Evolutionary conservation across 2,888 invertebrate genomes (phyloP), one percentile per base, ranked within the genome.

Genomic region (Aphidoletes aphidimyza): DNA sequence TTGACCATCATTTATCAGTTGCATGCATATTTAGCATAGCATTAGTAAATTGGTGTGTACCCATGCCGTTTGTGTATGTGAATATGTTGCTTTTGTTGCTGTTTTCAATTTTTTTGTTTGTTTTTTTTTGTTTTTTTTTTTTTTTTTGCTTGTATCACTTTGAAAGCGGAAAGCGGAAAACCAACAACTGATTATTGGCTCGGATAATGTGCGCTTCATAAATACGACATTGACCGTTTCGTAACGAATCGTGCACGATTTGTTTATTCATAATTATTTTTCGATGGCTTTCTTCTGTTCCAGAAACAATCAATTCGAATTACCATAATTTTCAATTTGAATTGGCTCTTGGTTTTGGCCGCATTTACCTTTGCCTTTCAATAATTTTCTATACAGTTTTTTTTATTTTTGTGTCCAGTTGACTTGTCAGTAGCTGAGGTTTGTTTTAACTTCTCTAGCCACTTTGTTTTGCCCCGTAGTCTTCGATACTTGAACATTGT

Each of bases 201-300:
- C 17, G 69, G 11, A 34, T 26, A 69, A 69, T 69, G 69, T 34
- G 30, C 30, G 14, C 11, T 30, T 30, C 69, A 69, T 69, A 69
- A 69, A 69, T 69, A 30, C 30, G 69, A 69, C 69, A 69, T 69
- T 69, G 69, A 30, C 69, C 69, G 69, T 69, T 69, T 69, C 1
- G 3, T 34, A 6, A 42, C 30, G 69, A 30, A 69, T 69, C 69
- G 30, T n/a, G n/a, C 42, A 14, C 69, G 69, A 69, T 69, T 69
- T 69, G 69, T 69, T 69, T 69, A 69, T 69, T 69, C 69, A 69
- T 69, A 69, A 69, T 69, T 30, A 69, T 81, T 81, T 81, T 36
- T 81, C 81, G 37, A 81, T 81, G 37, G 81, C 36, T 37, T 81
- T 37, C 37, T 36, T 37, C n/a, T 37, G 1, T 81, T 81, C 37